phyloP scores from a whole-genome alignment of 2,888 invertebrate species.

The Oithona nana region DNA sequence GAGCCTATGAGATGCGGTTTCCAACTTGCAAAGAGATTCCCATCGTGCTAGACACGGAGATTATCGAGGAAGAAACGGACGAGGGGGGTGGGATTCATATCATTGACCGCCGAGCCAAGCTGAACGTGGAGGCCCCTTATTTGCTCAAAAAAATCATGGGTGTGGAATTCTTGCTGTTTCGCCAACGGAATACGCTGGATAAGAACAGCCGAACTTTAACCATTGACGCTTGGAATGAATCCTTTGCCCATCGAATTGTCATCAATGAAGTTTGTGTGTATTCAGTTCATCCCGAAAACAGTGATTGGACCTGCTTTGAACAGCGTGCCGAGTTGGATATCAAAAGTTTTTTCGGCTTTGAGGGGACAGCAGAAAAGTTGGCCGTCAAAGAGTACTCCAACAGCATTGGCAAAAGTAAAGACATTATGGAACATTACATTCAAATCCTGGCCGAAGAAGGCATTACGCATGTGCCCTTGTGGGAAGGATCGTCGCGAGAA shows the following conservation, averaged over 20 bases:
- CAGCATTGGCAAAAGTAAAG: constrained; percentile 74
- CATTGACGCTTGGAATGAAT: constrained; percentile 82
- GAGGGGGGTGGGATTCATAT: constrained; percentile 56
- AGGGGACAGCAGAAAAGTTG: constrained; percentile 79
- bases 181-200: constrained; percentile 72
- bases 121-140: constrained; percentile 84
- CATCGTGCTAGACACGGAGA: constrained; percentile 69
- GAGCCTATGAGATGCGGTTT: constrained; percentile 85
- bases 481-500: constrained; percentile 31
- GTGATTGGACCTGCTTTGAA: constrained; percentile 89
- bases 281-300: constrained; percentile 77
- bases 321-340: constrained; percentile 78
- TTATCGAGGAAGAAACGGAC: constrained; percentile 52
- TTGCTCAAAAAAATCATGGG: constrained; percentile 85
- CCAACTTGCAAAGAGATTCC: constrained; percentile 86
- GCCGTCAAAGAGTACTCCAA: constrained; percentile 87
- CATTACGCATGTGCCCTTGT: constrained; percentile 42
- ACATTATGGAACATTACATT: constrained; percentile 78
- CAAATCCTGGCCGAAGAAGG: constrained; percentile 54
- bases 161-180: constrained; percentile 72
- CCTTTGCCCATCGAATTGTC: constrained; percentile 58
- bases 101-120: constrained; percentile 64
- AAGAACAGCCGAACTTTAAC: constrained; percentile 52
- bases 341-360: constrained; percentile 84
- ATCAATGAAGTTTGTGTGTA: constrained; percentile 75